These are phyloP conservation scores for Telenomus remus DNA, from an alignment of 1,140 invertebrate genomes.

Conservation along the genomic window DNA sequence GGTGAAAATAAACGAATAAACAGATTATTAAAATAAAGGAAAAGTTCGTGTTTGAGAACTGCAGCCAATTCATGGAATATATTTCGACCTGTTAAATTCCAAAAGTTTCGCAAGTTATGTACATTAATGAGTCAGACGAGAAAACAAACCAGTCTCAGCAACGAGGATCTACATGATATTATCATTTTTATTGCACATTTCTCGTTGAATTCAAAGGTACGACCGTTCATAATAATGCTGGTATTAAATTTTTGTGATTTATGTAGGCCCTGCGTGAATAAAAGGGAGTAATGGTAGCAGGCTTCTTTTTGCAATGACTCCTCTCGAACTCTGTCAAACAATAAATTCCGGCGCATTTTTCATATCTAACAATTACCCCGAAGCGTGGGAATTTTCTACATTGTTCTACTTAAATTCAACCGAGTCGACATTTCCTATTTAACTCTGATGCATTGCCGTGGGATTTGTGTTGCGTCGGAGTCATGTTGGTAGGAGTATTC, in stretches of 20 bases:
- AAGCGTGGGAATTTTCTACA: neutral
- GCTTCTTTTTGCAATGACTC: no score
- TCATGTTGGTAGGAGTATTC: slow-evolving; percentile 5
- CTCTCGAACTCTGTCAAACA: no score
- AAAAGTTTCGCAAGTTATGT: slow-evolving; percentile 3
- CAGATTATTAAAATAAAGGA: neutral
- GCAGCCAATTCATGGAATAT: neutral
- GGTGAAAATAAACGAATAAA: slow-evolving; percentile 3
- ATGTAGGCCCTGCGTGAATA: neutral
- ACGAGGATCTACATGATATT: slow-evolving; percentile 11
- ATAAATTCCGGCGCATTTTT: neutral
- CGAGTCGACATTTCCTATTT: slow-evolving; percentile 9
- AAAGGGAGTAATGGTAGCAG: no score
- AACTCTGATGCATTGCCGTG: slow-evolving; percentile 11
- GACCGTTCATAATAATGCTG: neutral
- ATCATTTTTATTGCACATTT: slow-evolving; percentile 18
- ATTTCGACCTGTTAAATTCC: neutral
- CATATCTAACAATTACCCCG: neutral
- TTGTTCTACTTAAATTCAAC: neutral
- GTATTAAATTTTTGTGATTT: neutral
- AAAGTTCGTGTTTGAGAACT: neutral
- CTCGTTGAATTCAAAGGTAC: neutral
- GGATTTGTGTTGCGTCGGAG: neutral
- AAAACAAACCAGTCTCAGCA: slow-evolving; percentile 8
- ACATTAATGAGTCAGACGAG: slow-evolving; percentile 6